phyloP scores from a whole-genome alignment of 2,113 vertebrate genomes.

The Pedetes capensis region DNA sequence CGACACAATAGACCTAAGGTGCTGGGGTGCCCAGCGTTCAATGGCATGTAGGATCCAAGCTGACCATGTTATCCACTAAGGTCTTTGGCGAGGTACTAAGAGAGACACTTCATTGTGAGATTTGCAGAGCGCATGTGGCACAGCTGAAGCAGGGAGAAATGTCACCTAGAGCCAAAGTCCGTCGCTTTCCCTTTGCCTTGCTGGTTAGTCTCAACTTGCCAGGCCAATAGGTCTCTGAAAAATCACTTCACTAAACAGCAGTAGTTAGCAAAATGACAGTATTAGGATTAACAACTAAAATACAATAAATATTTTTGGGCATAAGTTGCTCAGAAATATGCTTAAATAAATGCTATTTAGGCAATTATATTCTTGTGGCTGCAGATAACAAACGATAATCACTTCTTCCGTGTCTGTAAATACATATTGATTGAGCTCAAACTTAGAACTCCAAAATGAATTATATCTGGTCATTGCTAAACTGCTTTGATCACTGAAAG shows the following conservation, averaged over 20 bases:
- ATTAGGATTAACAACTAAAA: conserved; percentile 42
- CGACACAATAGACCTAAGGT: accelerated
- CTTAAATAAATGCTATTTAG: conserved; percentile 73
- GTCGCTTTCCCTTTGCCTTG: accelerated
- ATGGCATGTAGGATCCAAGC: too few species aligned
- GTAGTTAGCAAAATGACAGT: conserved; percentile 54
- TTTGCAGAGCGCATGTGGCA: accelerated
- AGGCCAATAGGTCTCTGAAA: neutral
- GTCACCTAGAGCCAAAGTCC: accelerated
- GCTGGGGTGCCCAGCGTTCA: neutral
- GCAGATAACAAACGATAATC: conserved; percentile 78
- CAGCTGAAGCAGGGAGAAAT: accelerated
- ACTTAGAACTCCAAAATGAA: conserved; percentile 85
- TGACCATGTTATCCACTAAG: accelerated
- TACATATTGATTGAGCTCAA: conserved; percentile 89
- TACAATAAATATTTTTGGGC: conserved; percentile 59
- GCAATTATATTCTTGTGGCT: conserved; percentile 80
- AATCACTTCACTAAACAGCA: conserved; percentile 51
- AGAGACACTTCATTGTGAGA: neutral
- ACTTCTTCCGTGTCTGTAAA: conserved; percentile 82
- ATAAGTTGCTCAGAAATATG: conserved; percentile 67
- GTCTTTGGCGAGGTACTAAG: neutral
- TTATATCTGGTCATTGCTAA: conserved; percentile 85
- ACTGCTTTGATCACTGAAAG: conserved; percentile 82
- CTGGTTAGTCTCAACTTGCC: neutral